phyloP scores from a whole-genome alignment of 2,888 invertebrate genomes.

The Oscheius sp. region DNA sequence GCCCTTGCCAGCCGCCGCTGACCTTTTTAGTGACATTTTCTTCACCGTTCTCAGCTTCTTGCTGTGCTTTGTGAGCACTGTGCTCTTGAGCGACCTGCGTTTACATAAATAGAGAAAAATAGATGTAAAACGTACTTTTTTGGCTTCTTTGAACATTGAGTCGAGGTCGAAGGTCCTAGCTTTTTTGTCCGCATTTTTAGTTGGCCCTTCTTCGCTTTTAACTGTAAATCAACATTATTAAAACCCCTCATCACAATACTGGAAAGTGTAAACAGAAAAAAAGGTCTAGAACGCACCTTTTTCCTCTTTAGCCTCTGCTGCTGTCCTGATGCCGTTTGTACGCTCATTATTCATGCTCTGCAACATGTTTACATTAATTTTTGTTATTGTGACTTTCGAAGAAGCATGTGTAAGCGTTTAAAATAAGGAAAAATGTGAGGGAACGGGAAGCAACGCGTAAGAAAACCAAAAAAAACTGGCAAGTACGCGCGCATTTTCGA shows the following conservation, averaged over 20 bases:
- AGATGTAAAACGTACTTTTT: conserved; percentile 26
- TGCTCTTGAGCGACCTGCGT: conserved; percentile 36
- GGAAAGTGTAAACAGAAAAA: neutral
- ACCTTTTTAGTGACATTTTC: conserved; percentile 37
- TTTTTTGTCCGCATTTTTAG: conserved; percentile 56
- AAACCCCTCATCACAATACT: too few relatives aligned
- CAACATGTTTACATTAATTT: neutral
- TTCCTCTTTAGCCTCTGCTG: neutral
- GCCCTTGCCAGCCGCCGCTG: neutral
- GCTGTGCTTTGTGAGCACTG: conserved; percentile 6
- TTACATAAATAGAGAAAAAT: neutral
- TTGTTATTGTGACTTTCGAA: too few relatives aligned
- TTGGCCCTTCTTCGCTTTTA: neutral
- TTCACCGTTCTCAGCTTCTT: conserved; percentile 29
- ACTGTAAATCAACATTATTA: neutral
- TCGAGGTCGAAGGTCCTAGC: conserved; percentile 67
- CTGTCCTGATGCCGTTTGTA: neutral
- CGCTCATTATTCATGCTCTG: conserved; percentile 10
- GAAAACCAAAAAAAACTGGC: neutral
- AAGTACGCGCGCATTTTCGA: neutral
- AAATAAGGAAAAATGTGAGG: neutral
- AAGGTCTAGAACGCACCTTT: neutral
- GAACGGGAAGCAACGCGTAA: neutral
- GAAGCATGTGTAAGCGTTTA: neutral
- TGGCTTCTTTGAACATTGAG: conserved; percentile 58